phyloP scores from a whole-genome alignment of 1,140 invertebrate genomes.

The Triops longicaudatus region DNA sequence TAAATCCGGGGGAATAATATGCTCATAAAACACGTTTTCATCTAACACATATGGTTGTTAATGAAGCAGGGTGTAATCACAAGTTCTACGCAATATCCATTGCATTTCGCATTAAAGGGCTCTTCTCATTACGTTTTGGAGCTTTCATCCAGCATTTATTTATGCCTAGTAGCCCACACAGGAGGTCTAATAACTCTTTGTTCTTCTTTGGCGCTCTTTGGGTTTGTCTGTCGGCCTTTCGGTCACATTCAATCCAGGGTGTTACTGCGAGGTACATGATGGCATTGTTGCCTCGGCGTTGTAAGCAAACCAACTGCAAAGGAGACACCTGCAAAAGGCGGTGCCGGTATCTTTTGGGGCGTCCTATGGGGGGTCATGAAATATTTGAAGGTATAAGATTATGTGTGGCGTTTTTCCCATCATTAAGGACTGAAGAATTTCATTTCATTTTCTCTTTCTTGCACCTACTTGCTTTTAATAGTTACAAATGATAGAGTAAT shows the following conservation, averaged over 20 bases:
- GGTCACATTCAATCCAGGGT: neutral
- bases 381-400: neutral
- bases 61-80: too few relatives aligned
- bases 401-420: neutral
- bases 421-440: neutral
- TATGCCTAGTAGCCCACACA: neutral
- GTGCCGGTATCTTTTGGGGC: conserved; percentile 1
- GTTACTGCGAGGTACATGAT: neutral
- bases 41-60: too few relatives aligned
- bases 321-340: neutral
- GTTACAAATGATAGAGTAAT: too few relatives aligned
- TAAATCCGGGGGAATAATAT: too few relatives aligned
- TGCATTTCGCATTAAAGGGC: too few relatives aligned
- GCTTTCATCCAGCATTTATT: conserved; percentile 8
- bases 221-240: neutral
- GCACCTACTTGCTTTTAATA: too few relatives aligned
- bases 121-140: neutral
- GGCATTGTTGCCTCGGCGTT: neutral
- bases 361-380: neutral
- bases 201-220: neutral
- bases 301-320: neutral
- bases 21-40: too few relatives aligned
- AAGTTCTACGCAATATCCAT: too few relatives aligned
- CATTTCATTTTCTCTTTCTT: too few relatives aligned
- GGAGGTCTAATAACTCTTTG: neutral